These are phyloP conservation scores for Leucoraja erinaceus DNA, from an alignment of 2,113 vertebrate genomes.

Conservation along the genomic window DNA sequence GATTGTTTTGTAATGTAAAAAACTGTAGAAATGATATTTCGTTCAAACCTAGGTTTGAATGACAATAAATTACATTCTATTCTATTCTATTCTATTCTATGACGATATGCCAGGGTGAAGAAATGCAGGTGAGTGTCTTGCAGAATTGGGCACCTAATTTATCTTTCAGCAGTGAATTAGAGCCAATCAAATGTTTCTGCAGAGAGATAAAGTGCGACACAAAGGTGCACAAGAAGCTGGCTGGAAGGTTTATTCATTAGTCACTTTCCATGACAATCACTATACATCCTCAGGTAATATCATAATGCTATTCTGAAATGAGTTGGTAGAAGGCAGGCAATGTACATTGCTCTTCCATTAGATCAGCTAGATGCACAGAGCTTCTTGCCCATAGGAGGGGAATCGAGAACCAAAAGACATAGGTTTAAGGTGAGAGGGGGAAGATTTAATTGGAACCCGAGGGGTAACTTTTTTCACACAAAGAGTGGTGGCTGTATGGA, in stretches of 20 bases:
- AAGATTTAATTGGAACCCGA: too few relatives aligned
- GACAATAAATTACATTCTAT: too few relatives aligned
- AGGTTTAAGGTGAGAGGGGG: too few relatives aligned
- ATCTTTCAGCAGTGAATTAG: neutral
- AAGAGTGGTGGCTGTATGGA: too few relatives aligned
- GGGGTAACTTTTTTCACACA: too few relatives aligned
- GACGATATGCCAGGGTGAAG: neutral
- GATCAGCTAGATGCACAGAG: too few relatives aligned
- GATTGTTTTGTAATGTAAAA: too few relatives aligned
- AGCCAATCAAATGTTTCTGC: neutral
- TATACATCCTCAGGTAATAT: neutral
- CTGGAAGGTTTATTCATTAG: neutral
- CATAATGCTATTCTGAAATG: neutral
- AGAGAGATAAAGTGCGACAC: neutral
- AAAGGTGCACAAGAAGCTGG: neutral
- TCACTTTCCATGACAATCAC: neutral
- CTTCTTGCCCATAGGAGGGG: too few relatives aligned
- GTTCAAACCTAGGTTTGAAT: too few relatives aligned
- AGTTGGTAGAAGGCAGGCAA: neutral
- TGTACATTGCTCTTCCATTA: neutral
- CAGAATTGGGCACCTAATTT: neutral
- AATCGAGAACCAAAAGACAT: too few relatives aligned
- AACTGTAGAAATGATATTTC: too few relatives aligned
- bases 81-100: too few relatives aligned
- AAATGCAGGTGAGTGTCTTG: neutral